Conservation (phyloP, 2,113 vertebrate species). For the Strix aluco region DNA sequence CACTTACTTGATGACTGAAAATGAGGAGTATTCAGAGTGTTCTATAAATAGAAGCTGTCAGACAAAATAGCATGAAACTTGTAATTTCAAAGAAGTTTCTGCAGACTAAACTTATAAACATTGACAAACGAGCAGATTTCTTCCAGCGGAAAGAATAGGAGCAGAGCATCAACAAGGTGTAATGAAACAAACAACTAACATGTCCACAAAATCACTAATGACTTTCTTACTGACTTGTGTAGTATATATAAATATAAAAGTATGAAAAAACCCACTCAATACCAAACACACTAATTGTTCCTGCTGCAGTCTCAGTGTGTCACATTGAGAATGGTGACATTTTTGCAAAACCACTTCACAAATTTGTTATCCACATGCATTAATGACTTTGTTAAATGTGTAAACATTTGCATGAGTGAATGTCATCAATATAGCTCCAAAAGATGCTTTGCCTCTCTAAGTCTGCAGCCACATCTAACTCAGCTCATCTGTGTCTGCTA, state of each 20-base stretch:
- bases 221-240: not conserved
- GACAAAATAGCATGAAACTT: not conserved
- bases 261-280: not conserved
- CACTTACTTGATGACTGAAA: not conserved
- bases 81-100: not conserved
- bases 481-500: not conserved
- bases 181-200: not conserved
- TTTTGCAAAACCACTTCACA: not conserved
- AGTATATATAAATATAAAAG: not conserved
- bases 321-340: not conserved
- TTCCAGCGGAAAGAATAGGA: not conserved
- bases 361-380: not conserved
- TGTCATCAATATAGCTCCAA: not conserved
- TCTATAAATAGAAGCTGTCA: not conserved
- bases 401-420: not conserved
- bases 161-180: not conserved
- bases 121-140: rapidly evolving
- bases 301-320: not conserved
- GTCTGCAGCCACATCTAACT: not conserved
- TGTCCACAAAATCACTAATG: not conserved
- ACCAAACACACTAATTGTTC: not conserved
- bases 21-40: not conserved
- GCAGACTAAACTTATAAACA: not conserved
- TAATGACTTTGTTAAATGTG: not conserved
- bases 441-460: not conserved